phyloP scores from a whole-genome alignment of 2,797 vertebrate genomes.

The Micrastur ruficollis region DNA sequence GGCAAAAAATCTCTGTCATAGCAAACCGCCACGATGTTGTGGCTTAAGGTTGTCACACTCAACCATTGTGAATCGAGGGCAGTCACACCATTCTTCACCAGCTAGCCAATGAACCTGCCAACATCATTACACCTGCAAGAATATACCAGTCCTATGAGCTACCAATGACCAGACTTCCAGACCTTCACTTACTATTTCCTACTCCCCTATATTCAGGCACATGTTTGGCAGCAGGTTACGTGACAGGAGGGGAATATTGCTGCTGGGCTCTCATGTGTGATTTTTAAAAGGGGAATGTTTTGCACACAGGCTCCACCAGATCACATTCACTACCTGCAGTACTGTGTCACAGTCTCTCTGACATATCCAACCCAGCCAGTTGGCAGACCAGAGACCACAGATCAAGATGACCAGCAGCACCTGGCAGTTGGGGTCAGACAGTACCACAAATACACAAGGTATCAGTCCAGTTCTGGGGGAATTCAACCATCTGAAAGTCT shows the following conservation, averaged over 20 bases:
- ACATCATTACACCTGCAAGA: background rate
- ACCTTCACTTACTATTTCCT: background rate
- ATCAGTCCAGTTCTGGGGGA: background rate
- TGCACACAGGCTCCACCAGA: background rate
- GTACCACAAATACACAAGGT: background rate
- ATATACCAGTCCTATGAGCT: background rate
- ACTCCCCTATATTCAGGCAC: background rate
- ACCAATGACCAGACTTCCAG: background rate
- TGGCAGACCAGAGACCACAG: background rate
- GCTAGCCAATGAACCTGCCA: background rate
- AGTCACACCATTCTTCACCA: background rate
- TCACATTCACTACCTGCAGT: background rate
- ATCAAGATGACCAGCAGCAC: background rate
- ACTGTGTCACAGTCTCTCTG: background rate
- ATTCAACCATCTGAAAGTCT: background rate
- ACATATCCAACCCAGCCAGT: background rate
- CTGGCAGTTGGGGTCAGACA: background rate
- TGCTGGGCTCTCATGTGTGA: background rate
- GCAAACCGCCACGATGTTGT: background rate
- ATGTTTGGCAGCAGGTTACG: background rate
- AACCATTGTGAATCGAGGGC: rapidly evolving
- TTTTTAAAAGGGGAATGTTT: background rate
- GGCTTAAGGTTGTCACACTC: background rate
- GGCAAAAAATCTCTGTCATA: background rate
- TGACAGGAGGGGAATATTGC: background rate